Conservation (phyloP, 2,888 invertebrate species). For the Mesorhabditis sp. region DNA sequence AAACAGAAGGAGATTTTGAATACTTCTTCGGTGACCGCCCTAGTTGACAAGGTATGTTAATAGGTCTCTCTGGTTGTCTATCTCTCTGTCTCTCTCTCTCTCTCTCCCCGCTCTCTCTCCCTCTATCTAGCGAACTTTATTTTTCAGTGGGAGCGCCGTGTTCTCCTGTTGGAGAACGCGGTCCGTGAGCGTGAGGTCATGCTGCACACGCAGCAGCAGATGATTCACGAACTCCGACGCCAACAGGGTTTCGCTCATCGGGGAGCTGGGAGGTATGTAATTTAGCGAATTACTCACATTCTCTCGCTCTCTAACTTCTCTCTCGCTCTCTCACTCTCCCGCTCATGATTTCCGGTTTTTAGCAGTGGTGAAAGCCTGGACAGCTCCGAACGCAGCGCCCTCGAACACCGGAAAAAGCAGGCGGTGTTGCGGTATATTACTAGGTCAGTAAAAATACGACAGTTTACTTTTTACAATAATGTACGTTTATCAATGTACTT, state of each 20-base stretch:
- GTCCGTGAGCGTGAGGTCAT: constrained; percentile 38
- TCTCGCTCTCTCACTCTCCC: background rate
- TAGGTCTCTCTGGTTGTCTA: background rate
- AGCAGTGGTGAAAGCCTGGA: constrained; percentile 5
- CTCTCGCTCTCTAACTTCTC: background rate
- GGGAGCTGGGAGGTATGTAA: background rate
- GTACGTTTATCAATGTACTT: background rate
- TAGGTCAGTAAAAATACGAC: background rate
- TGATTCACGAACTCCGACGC: constrained; percentile 34
- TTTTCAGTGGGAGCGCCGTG: constrained; percentile 36
- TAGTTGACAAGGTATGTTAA: constrained; percentile 27
- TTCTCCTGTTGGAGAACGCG: constrained; percentile 35
- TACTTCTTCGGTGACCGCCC: constrained; percentile 26
- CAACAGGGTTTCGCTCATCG: constrained; percentile 8
- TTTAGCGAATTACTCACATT: background rate
- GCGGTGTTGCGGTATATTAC: background rate
- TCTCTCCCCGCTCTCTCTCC: background rate
- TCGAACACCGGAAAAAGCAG: constrained; percentile 6
- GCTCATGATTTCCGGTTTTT: background rate
- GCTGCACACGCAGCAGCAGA: constrained; percentile 38
- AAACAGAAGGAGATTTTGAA: constrained; percentile 30
- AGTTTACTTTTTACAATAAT: constrained; percentile 1
- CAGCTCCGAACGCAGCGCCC: background rate
- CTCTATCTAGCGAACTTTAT: background rate
- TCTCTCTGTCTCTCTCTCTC: background rate